Evolutionary conservation across 2,888 invertebrate species (phyloP), one percentile per base, ranked within the genome.

Genomic region (Microchrysa polita): DNA sequence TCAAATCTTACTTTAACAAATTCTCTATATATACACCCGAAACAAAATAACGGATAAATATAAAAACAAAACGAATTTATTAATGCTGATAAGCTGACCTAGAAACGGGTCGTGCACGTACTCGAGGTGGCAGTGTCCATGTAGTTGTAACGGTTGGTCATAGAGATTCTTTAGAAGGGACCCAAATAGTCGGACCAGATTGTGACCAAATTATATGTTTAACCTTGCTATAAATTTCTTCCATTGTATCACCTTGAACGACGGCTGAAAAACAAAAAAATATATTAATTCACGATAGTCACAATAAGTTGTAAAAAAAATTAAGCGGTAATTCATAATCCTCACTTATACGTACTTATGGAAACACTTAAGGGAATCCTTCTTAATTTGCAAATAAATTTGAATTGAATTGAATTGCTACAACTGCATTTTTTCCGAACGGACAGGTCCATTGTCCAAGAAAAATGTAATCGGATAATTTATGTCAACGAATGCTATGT

Each of bases 111-210:
- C 84, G 81, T 79, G 84, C 84, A 81, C 83, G 84, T 79, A 85
- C 82, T 80, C 89, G 86, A 82, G 86, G 85, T 80, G 87, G 88
- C 83, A 88, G 81, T 83, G 88, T 88, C 88, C 88, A 88, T 82
- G 87, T 85, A 79, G 84, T 83, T 78, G 86, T 81, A 85, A 86
- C 82, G 87, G 88, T 87, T 87, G 89, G 90, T 93, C 93, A 95
- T 90, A 95, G 93, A 86, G 94, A 93, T 87, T 98, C 97, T 83
- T 97, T 96, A 77, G 96, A 93, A 80, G 97, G 96, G 81, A 98
- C 95, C 98, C 98, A 98, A 86, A 98, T 97, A 81, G 89, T 91
- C 82, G 97, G 96, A 78, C 97, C 97, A 79, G 96, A 95, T 87
- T 98, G 97, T 81, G 95, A 94, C 80, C 91, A 90, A 83, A 98